Conservation (phyloP, 2,113 vertebrate genomes). For the Prinia subflava region DNA sequence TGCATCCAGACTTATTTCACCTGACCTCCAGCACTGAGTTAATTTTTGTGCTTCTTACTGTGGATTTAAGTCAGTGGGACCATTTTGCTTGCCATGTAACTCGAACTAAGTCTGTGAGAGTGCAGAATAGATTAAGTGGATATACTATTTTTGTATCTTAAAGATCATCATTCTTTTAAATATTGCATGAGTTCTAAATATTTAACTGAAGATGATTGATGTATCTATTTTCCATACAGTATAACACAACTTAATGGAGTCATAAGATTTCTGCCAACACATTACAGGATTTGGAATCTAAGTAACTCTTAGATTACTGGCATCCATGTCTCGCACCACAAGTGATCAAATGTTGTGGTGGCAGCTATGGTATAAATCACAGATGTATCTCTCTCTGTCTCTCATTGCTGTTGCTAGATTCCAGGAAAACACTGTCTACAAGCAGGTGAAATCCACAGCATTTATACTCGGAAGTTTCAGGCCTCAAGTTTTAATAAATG, state of each 20-base stretch:
- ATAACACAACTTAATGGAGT: slow-evolving; percentile 15
- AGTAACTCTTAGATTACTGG: slow-evolving; percentile 28
- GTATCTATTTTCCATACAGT: slow-evolving; percentile 23
- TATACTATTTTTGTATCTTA: slow-evolving; percentile 10
- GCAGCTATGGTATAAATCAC: slow-evolving; percentile 30
- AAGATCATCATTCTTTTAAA: slow-evolving; percentile 39
- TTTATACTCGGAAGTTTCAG: background rate
- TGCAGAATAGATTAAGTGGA: background rate
- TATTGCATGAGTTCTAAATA: slow-evolving; percentile 31
- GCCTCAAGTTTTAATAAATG: background rate
- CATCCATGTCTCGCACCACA: background rate
- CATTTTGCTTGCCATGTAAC: background rate
- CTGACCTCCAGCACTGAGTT: background rate
- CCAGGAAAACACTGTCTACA: background rate
- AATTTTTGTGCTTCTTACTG: slow-evolving; percentile 20
- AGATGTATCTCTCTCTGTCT: background rate
- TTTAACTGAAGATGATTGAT: background rate
- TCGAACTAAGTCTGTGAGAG: background rate
- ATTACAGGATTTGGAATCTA: slow-evolving; percentile 19
- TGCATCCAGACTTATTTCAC: background rate
- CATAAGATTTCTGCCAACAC: slow-evolving; percentile 24
- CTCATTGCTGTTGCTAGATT: background rate
- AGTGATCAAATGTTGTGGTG: background rate
- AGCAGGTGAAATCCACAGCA: background rate
- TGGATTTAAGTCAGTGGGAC: slow-evolving; percentile 9